These are phyloP conservation scores for Melanotaenia duboulayi DNA, from an alignment of 2,113 vertebrate genomes.

Conservation along the genomic window DNA sequence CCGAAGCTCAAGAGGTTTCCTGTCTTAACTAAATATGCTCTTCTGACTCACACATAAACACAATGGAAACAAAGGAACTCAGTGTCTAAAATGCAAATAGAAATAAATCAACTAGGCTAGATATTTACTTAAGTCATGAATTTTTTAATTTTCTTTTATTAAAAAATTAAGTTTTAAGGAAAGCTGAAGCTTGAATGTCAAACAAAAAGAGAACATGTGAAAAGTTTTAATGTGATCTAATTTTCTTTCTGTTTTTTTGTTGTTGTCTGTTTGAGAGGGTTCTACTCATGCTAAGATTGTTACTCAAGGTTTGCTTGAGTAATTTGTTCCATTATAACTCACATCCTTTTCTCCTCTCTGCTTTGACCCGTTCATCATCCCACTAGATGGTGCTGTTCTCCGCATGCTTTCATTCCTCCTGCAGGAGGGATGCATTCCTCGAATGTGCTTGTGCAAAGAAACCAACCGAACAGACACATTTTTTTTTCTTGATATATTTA, in stretches of 20 bases:
- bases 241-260: too few species aligned
- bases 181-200: neutral
- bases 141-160: too few species aligned
- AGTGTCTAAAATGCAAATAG: neutral
- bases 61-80: neutral
- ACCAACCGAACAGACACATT: slow-evolving; percentile 11
- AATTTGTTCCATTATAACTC: too few species aligned
- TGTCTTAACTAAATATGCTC: neutral
- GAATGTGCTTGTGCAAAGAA: neutral
- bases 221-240: too few species aligned
- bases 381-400: slow-evolving; percentile 59
- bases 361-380: neutral
- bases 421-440: neutral
- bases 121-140: too few species aligned
- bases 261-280: neutral
- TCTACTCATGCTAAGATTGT: neutral
- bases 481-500: slow-evolving; percentile 83
- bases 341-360: neutral
- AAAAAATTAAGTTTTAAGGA: too few species aligned
- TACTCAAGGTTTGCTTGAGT: too few species aligned
- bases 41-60: neutral
- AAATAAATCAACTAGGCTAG: neutral
- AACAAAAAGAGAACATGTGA: neutral
- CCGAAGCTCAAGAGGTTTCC: too few species aligned
- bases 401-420: neutral